Conservation (phyloP, 2,888 invertebrate genomes). For the Agrochola litura region DNA sequence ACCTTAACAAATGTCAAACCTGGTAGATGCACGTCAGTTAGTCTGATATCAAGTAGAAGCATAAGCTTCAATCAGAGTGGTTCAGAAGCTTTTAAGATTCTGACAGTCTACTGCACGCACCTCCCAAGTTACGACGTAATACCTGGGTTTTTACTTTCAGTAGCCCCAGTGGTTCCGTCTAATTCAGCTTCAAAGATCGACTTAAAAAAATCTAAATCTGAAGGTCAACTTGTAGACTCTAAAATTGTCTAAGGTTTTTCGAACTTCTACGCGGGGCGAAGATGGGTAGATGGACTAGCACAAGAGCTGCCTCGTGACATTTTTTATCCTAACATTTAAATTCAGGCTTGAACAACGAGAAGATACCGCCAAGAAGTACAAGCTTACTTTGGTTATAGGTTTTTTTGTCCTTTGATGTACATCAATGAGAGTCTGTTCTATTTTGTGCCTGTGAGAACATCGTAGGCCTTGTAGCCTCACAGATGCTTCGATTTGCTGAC, state of each 20-base stretch:
- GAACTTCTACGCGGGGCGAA: neutral
- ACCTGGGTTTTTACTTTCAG: neutral
- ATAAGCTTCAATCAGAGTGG: too few relatives aligned
- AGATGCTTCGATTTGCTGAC: neutral
- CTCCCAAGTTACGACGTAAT: neutral
- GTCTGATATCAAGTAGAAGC: neutral
- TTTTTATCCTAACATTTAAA: neutral
- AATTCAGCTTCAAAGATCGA: neutral
- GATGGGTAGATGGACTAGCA: neutral
- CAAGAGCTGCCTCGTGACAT: neutral
- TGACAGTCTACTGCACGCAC: neutral
- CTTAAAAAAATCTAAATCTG: neutral
- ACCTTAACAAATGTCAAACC: neutral
- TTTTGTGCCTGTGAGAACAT: neutral
- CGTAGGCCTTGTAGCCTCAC: neutral
- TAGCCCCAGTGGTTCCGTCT: neutral
- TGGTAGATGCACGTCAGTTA: neutral
- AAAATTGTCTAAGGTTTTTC: neutral
- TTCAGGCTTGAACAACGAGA: neutral
- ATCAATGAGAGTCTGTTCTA: neutral
- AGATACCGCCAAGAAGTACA: neutral
- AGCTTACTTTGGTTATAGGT: neutral
- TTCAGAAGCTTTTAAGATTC: neutral
- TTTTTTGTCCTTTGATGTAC: neutral
- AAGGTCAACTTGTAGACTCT: neutral